Conservation (phyloP, 1,140 invertebrate species). For the Mizuhopecten yessoensis region DNA sequence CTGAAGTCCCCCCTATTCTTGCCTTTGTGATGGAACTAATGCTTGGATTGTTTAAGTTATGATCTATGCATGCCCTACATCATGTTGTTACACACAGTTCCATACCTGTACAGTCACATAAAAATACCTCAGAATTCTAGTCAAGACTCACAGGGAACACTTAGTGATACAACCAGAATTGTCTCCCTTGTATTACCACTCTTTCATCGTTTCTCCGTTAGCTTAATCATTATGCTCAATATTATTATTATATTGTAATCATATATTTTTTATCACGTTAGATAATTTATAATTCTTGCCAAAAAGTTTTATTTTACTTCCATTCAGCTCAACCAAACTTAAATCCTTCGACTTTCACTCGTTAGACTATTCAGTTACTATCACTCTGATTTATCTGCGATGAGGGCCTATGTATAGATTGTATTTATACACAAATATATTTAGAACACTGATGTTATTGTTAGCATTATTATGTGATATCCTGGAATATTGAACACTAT, state of each 20-base stretch:
- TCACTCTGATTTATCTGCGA: not conserved
- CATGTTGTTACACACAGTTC: not conserved
- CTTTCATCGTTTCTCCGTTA: not conserved
- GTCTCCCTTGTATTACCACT: not conserved
- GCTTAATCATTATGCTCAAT: not conserved
- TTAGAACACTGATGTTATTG: not conserved
- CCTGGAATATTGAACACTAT: not conserved
- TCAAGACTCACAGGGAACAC: not conserved
- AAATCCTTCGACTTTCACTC: not conserved
- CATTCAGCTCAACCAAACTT: constrained; percentile 28
- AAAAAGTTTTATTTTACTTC: constrained; percentile 18
- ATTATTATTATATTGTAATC: not conserved
- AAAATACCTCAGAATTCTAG: constrained; percentile 22
- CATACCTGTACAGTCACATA: not conserved
- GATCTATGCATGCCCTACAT: constrained; percentile 10
- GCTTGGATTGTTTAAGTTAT: not conserved
- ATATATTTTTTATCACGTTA: constrained; percentile 16
- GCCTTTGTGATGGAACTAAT: not conserved
- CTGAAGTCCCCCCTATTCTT: not conserved
- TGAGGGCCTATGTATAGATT: not conserved
- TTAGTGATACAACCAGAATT: not conserved
- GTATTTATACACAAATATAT: not conserved
- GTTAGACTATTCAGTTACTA: not conserved
- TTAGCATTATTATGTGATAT: not conserved
- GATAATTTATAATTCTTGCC: constrained; percentile 35